These are phyloP conservation scores for Neodiprion virginianus DNA, from an alignment of 1,140 invertebrate genomes.

Conservation along the genomic window DNA sequence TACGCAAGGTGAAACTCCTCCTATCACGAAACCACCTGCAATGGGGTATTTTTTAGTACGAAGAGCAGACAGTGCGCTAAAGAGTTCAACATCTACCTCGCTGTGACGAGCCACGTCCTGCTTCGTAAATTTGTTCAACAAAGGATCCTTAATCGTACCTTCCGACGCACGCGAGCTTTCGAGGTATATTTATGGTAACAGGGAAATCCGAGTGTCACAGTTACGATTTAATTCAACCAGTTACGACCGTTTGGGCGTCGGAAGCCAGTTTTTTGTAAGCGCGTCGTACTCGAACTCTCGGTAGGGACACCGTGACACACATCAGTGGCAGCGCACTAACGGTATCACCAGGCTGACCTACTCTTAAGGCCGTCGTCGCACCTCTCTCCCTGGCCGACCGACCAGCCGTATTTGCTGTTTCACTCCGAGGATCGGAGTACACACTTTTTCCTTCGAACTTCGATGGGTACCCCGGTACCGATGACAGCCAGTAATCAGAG, in stretches of 20 bases:
- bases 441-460: constrained; percentile 37
- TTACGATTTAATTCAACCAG: not conserved
- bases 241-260: not conserved
- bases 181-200: too few species aligned
- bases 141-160: too few species aligned
- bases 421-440: constrained; percentile 19
- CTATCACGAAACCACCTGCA: too few species aligned
- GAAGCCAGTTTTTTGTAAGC: not conserved
- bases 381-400: constrained; percentile 3
- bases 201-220: too few species aligned
- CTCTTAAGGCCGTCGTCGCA: constrained; percentile 29
- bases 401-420: constrained; percentile 18
- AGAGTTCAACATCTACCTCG: too few species aligned
- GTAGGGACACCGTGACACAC: constrained; percentile 48
- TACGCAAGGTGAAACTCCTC: not conserved
- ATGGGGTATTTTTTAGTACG: too few species aligned
- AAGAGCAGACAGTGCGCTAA: too few species aligned
- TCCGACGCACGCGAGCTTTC: too few species aligned
- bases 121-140: too few species aligned
- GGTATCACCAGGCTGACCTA: constrained; percentile 47
- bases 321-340: constrained; percentile 49
- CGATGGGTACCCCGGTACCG: constrained; percentile 23
- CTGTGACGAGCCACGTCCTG: too few species aligned
- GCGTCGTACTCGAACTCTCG: not conserved
- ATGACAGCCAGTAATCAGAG: constrained; percentile 48